Base-by-base conservation (phyloP, 2,888 invertebrate genomes). In the Polydrusus tereticollis region DNA sequence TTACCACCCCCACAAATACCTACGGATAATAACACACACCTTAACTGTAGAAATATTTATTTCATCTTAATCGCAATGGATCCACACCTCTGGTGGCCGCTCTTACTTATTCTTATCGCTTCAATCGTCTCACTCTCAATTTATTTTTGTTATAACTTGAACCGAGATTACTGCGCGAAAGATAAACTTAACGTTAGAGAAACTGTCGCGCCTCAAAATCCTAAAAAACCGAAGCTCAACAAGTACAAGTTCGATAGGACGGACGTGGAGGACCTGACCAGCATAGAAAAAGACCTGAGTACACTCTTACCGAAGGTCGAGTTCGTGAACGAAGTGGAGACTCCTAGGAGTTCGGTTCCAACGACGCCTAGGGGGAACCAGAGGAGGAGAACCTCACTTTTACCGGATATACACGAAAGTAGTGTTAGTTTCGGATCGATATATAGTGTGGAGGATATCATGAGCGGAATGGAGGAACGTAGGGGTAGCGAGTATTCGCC, bases 221-320 rank as follows among this genome's bases (percentile, higher is more conserved):
- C 59, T 14, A 12, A 60, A 45, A 57, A 63, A 36, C 12, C 43
- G 0, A 64, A 41, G 12, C 47, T 74, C 7, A 75, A 36, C 36
- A 75, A 65, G 43, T 69, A 76, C 29, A 55, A 69, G 7, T 77
- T 74, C 55, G 62, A 68, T 12, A 75, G 43, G 43, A 50, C 70
- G 0, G 77, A 78, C 62, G 74, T 77, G 1, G 78, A 77, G 38
- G 77, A 78, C 50, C 57, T 78, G 7, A 78, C 77, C 10, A 76
- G 69, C 43, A 75, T 76, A 5, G 71, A 75, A 18, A 71, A 59
- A 7, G 67, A 76, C 26, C 74, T 68, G 20, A 70, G 60, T 12
- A 74, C 68, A 0, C 23, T 60, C 8, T 50, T 73, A 21, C 66
- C 74, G 0, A 73, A 63, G 50, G 62, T 77, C 1, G 47, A 29